These are phyloP conservation scores for Girardinichthys multiradiatus DNA, from an alignment of 2,113 vertebrate species.

Conservation along the genomic window DNA sequence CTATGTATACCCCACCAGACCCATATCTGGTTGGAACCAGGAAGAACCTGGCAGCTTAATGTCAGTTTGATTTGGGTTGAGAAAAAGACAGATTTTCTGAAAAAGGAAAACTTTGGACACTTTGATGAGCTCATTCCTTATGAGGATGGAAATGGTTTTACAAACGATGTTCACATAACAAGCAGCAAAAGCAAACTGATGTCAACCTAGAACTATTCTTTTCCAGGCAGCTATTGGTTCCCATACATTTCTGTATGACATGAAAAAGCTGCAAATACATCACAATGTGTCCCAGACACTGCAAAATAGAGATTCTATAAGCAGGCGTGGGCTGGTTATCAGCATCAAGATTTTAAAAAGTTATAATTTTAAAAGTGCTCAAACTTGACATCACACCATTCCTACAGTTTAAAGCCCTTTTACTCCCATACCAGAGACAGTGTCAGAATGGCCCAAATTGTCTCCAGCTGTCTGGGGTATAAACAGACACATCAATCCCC, in stretches of 20 bases:
- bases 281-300: background rate
- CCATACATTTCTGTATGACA: background rate
- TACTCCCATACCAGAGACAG: background rate
- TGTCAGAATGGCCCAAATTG: background rate
- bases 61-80: background rate
- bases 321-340: background rate
- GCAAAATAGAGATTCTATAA: background rate
- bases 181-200: constrained; percentile 13
- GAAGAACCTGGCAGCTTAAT: background rate
- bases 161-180: constrained; percentile 3
- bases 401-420: background rate
- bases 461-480: too few species aligned
- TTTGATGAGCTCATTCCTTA: constrained; percentile 18
- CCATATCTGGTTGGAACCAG: background rate
- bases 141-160: constrained; percentile 26
- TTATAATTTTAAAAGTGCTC: background rate
- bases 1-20: background rate
- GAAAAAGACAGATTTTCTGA: background rate
- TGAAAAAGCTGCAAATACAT: background rate
- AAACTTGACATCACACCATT: background rate
- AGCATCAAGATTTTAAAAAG: background rate
- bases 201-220: constrained; percentile 1
- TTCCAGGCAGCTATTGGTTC: constrained; percentile 12
- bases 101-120: background rate
- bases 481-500: too few species aligned